Evolutionary conservation across 2,888 invertebrate species (phyloP).

Genomic region (Falcaria lacertinaria): DNA sequence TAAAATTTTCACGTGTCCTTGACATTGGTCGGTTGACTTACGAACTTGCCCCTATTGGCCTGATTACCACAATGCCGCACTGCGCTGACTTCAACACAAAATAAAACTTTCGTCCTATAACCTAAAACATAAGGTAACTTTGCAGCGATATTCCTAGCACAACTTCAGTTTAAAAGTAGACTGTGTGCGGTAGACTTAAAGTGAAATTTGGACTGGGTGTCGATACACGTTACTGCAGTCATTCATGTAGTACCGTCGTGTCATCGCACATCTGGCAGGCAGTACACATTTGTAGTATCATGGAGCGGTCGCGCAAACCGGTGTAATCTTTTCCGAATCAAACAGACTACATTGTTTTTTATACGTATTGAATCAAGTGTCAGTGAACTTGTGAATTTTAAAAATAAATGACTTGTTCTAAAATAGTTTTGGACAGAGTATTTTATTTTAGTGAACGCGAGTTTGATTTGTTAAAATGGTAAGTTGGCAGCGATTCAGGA

Average conservation of each 20-base stretch:
- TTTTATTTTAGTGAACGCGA: not conserved
- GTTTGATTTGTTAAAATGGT: not conserved
- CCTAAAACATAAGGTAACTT: constrained; percentile 6
- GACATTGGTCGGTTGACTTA: constrained; percentile 14
- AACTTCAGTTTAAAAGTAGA: constrained; percentile 1
- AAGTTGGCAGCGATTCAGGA: constrained; percentile 1
- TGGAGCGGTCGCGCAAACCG: constrained; percentile 20
- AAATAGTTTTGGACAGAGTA: not conserved
- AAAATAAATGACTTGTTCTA: too few relatives aligned
- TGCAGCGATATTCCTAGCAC: not conserved
- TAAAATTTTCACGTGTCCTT: constrained; percentile 10
- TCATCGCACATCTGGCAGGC: constrained; percentile 7
- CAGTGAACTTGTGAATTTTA: not conserved
- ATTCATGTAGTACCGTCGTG: constrained; percentile 17
- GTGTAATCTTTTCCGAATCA: constrained; percentile 5
- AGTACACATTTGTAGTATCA: constrained; percentile 19
- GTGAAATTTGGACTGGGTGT: constrained; percentile 16
- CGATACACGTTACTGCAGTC: constrained; percentile 11
- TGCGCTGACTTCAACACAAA: constrained; percentile 21
- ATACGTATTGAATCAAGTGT: not conserved
- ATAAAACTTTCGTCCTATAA: constrained; percentile 16
- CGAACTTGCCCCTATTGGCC: constrained; percentile 18
- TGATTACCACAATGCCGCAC: constrained; percentile 25
- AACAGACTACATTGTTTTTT: constrained; percentile 1
- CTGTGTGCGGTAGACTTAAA: constrained; percentile 14